These are phyloP conservation scores for Neodiprion pinetum DNA, from an alignment of 1,140 invertebrate species.

Conservation along the genomic window DNA sequence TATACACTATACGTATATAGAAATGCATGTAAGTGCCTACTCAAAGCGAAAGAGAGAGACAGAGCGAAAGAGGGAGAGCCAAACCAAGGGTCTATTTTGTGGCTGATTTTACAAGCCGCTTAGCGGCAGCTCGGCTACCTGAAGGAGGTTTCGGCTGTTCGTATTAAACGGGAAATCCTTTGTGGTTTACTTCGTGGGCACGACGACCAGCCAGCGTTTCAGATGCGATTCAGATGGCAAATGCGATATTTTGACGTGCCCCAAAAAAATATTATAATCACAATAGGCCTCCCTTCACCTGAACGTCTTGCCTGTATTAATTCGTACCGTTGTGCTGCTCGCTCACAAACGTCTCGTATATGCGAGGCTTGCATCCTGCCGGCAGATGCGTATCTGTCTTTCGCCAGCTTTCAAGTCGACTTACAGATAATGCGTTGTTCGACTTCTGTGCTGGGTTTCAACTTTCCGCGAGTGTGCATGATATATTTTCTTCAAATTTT, in stretches of 20 bases:
- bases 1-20: no score
- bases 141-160: constrained; percentile 38
- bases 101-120: constrained; percentile 36
- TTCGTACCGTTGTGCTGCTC: no score
- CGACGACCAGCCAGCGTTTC: constrained; percentile 41
- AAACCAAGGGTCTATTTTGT: constrained; percentile 31
- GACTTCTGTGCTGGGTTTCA: no score
- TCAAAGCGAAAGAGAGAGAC: neutral
- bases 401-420: neutral
- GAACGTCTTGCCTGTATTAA: neutral
- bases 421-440: neutral
- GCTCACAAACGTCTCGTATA: neutral
- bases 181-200: constrained; percentile 51
- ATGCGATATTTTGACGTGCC: constrained; percentile 55
- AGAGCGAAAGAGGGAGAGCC: neutral
- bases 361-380: neutral
- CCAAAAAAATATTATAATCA: constrained; percentile 63
- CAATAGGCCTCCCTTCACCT: neutral
- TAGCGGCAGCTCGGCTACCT: constrained; percentile 39
- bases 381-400: neutral
- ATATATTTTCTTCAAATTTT: no score
- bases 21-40: neutral
- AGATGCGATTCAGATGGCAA: constrained; percentile 50
- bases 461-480: no score
- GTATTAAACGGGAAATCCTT: constrained; percentile 47